Conservation (phyloP, 2,888 invertebrate species). For the Poecilus cupreus region DNA sequence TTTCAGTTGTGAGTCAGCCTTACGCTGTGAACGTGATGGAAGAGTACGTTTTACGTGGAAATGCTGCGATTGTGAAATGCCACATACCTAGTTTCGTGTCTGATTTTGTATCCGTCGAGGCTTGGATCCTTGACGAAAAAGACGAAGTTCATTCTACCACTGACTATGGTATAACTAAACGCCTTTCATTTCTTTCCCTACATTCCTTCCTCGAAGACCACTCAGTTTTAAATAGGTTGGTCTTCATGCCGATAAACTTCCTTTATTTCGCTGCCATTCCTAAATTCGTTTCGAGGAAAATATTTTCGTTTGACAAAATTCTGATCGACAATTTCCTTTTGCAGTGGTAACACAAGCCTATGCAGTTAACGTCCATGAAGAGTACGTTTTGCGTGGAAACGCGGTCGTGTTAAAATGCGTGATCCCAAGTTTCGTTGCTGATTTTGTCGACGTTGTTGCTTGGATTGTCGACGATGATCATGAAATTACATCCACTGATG, state of each 20-base stretch:
- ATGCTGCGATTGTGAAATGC: conserved; percentile 94
- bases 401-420: conserved; percentile 87
- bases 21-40: conserved; percentile 94
- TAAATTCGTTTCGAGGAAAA: too few species aligned
- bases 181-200: neutral
- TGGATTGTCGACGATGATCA: conserved; percentile 85
- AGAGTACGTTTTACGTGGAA: conserved; percentile 94
- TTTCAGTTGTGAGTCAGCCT: conserved; percentile 82
- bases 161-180: conserved; percentile 71
- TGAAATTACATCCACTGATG: conserved; percentile 72
- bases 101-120: conserved; percentile 91
- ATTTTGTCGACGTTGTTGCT: conserved; percentile 87
- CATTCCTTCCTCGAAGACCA: neutral
- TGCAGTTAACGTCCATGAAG: conserved; percentile 93
- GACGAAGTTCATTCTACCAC: conserved; percentile 78
- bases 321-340: too few species aligned
- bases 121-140: conserved; percentile 85
- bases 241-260: too few species aligned
- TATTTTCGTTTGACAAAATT: too few species aligned
- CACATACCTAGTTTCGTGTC: conserved; percentile 95
- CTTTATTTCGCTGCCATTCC: too few species aligned
- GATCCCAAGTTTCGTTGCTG: conserved; percentile 89
- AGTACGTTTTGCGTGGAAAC: conserved; percentile 90
- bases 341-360: conserved; percentile 92
- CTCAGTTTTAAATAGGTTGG: neutral